Evolutionary conservation across 2,113 vertebrate genomes (phyloP).

Genomic region (Ciconia maguari): DNA sequence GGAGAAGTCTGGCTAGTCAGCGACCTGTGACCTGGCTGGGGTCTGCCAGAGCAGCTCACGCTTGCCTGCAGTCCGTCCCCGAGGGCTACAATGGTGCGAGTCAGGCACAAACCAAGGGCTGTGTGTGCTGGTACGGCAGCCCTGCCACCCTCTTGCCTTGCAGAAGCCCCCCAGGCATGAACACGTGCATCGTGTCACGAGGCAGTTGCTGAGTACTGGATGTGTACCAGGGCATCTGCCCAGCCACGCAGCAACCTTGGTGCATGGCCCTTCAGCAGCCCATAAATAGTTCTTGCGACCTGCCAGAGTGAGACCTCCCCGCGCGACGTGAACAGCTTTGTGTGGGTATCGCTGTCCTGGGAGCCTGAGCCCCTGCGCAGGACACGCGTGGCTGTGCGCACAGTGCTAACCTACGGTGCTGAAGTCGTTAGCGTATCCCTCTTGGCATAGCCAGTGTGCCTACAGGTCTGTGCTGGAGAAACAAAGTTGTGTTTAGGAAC

Average conservation of each 20-base stretch:
- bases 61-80: neutral
- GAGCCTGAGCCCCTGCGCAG: rapidly evolving
- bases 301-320: neutral
- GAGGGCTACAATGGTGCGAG: rapidly evolving
- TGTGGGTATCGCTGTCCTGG: rapidly evolving
- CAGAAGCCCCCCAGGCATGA: neutral
- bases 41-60: neutral
- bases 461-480: neutral
- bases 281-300: neutral
- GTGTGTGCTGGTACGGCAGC: rapidly evolving
- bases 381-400: rapidly evolving
- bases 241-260: neutral
- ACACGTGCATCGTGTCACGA: rapidly evolving
- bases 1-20: neutral
- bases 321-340: rapidly evolving
- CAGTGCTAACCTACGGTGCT: rapidly evolving
- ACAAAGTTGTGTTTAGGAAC: neutral
- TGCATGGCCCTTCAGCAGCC: neutral
- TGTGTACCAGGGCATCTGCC: neutral
- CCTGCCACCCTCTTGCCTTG: neutral
- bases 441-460: neutral
- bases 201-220: neutral
- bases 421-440: neutral
- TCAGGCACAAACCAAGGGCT: rapidly evolving
- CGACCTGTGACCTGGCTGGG: neutral